Evolutionary conservation across 2,888 invertebrate species (phyloP).

Genomic region (Drosophila borborema): DNA sequence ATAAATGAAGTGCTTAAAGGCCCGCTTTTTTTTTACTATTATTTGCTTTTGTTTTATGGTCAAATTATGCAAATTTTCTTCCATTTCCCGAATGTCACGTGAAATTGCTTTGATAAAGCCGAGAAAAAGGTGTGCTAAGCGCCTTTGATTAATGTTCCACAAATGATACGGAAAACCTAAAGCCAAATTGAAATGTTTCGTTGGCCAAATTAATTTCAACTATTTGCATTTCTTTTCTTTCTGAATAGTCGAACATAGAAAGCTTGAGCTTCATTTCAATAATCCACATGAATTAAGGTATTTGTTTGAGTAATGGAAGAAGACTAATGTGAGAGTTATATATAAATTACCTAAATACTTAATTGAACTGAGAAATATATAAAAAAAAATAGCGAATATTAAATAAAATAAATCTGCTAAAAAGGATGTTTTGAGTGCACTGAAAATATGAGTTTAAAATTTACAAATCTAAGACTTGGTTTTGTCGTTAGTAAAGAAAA

Average conservation of each 20-base stretch:
- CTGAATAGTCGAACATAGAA: not conserved
- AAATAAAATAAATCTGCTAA: too few relatives aligned
- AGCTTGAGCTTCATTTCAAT: not conserved
- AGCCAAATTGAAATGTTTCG: slow-evolving; percentile 52
- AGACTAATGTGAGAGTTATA: not conserved
- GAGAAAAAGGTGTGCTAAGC: slow-evolving; percentile 23
- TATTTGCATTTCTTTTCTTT: slow-evolving; percentile 4
- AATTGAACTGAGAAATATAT: too few relatives aligned
- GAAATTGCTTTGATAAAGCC: slow-evolving; percentile 5
- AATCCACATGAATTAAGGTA: not conserved
- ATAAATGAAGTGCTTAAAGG: slow-evolving; percentile 66
- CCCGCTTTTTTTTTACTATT: slow-evolving; percentile 18
- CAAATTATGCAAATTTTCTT: slow-evolving; percentile 62
- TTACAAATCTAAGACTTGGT: too few relatives aligned
- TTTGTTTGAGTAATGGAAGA: not conserved
- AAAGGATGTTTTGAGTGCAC: too few relatives aligned
- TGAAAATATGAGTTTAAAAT: too few relatives aligned
- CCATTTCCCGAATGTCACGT: slow-evolving; percentile 39
- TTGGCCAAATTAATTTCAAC: slow-evolving; percentile 25
- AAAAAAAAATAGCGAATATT: too few relatives aligned
- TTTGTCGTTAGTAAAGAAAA: too few relatives aligned
- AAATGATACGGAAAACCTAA: slow-evolving; percentile 31
- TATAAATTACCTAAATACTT: not conserved
- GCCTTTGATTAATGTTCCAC: slow-evolving; percentile 61
- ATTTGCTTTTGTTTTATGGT: slow-evolving; percentile 72